Percentiles rank a stretch among this genome's conserved stretches.
These are phyloP conservation scores for Ricordea florida DNA, from an alignment of 92 coral and sea anemone genomes.

Conservation along the genomic window DNA sequence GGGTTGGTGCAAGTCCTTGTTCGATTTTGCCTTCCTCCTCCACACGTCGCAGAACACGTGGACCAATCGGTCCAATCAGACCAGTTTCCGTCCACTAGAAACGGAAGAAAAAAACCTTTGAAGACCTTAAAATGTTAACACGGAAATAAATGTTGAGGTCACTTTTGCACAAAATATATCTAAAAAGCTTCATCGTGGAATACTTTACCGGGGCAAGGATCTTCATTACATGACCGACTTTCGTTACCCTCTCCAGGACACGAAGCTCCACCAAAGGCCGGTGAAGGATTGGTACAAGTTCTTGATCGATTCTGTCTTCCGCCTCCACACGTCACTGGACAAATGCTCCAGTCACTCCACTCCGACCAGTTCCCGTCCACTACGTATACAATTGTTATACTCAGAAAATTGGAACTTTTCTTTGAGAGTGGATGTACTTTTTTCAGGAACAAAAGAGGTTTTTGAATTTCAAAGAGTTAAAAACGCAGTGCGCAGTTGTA, in stretches of 20 bases:
- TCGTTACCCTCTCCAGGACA: conserved; percentile 4
- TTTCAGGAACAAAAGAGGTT: too few relatives aligned
- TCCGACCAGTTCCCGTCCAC: not conserved
- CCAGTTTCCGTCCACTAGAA: conserved; percentile 34
- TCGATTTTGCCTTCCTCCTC: conserved; percentile 34
- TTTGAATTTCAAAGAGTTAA: too few relatives aligned
- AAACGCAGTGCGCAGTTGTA: too few relatives aligned
- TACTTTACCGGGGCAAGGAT: not conserved
- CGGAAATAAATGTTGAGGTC: not conserved
- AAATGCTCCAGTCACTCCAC: conserved; percentile 14
- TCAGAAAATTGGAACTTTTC: too few relatives aligned
- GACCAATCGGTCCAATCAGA: conserved; percentile 30
- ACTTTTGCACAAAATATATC: too few relatives aligned
- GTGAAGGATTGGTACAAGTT: conserved; percentile 18
- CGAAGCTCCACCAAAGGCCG: not conserved
- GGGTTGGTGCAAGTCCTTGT: conserved; percentile 16
- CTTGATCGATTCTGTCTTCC: conserved; percentile 22
- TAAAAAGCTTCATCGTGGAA: conserved; percentile 1
- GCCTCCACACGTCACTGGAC: conserved; percentile 48
- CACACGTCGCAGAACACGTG: conserved; percentile 34
- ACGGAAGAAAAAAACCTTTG: not conserved
- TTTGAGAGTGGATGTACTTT: too few relatives aligned
- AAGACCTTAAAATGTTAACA: not conserved
- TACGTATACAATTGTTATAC: too few relatives aligned
- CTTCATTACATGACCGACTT: not conserved